Conservation (phyloP, 1,140 invertebrate genomes). For the Drusus annulatus region DNA sequence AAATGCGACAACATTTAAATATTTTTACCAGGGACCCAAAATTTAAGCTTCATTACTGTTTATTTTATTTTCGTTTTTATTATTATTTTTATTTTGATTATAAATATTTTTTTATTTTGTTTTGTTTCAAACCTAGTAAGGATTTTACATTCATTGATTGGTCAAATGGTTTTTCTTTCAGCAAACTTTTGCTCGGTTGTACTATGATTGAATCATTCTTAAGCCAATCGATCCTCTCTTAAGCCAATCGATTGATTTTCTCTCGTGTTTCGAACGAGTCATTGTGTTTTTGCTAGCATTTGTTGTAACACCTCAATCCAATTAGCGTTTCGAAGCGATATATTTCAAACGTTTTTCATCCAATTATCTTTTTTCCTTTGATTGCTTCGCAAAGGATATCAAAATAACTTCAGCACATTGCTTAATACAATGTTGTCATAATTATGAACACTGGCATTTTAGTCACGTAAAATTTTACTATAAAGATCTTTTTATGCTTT, state of each 20-base stretch:
- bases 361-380: constrained; percentile 19
- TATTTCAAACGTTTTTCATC: constrained; percentile 1
- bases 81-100: too few species aligned
- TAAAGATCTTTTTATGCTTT: too few species aligned
- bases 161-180: not conserved
- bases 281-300: constrained; percentile 5
- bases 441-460: too few species aligned
- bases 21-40: not conserved
- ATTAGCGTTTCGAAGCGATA: constrained; percentile 18
- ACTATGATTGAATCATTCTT: not conserved
- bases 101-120: too few species aligned
- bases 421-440: not conserved
- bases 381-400: constrained; percentile 7
- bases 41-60: too few species aligned
- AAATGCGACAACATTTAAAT: not conserved
- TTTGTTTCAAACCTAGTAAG: too few species aligned
- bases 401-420: not conserved
- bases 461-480: too few species aligned
- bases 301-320: constrained; percentile 22
- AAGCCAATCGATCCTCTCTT: not conserved
- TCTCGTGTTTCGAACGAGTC: not conserved
- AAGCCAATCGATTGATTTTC: not conserved
- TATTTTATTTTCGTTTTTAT: too few species aligned
- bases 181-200: not conserved
- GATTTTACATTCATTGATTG: not conserved